These are phyloP conservation scores for Drosophila paranaensis DNA, from an alignment of 2,888 invertebrate species.

Conservation along the genomic window DNA sequence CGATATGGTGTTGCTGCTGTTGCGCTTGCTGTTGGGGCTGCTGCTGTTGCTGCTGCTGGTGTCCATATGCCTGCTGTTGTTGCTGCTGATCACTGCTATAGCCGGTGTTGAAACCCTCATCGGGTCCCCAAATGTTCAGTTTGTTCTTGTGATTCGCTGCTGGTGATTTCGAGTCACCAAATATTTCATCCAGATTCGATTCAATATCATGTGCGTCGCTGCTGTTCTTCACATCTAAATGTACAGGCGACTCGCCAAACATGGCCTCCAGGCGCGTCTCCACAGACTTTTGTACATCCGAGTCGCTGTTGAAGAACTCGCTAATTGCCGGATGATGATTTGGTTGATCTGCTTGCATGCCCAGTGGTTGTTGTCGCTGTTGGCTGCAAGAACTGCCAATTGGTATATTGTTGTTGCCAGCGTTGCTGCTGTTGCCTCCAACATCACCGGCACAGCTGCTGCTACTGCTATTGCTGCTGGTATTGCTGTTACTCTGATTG, in stretches of 20 bases:
- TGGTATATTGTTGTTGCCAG: constrained; percentile 33
- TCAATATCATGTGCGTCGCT: constrained; percentile 82
- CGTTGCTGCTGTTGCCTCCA: constrained; percentile 55
- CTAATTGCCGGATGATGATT: constrained; percentile 78
- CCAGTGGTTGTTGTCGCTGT: constrained; percentile 73
- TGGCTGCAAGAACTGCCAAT: constrained; percentile 72
- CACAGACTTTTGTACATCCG: constrained; percentile 84
- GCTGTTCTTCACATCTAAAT: constrained; percentile 74
- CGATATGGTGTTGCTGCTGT: constrained; percentile 79
- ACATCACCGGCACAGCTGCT: constrained; percentile 62
- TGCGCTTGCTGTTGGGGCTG: constrained; percentile 35
- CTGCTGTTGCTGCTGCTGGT: constrained; percentile 51
- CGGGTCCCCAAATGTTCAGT: constrained; percentile 74
- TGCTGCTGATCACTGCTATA: constrained; percentile 45
- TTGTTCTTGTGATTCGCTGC: constrained; percentile 56
- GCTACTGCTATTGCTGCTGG: constrained; percentile 60
- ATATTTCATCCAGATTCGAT: constrained; percentile 83
- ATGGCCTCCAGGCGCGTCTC: constrained; percentile 84
- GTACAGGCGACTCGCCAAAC: constrained; percentile 84
- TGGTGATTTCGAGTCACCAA: constrained; percentile 82
- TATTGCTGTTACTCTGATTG: constrained; percentile 73
- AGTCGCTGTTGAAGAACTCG: constrained; percentile 82
- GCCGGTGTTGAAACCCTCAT: constrained; percentile 48
- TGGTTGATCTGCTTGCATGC: constrained; percentile 60
- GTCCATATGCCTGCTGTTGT: constrained; percentile 44